Evolutionary conservation across 1,140 invertebrate species (phyloP), one percentile per base, ranked within the genome.

Genomic region (Globodera rostochiensis): DNA sequence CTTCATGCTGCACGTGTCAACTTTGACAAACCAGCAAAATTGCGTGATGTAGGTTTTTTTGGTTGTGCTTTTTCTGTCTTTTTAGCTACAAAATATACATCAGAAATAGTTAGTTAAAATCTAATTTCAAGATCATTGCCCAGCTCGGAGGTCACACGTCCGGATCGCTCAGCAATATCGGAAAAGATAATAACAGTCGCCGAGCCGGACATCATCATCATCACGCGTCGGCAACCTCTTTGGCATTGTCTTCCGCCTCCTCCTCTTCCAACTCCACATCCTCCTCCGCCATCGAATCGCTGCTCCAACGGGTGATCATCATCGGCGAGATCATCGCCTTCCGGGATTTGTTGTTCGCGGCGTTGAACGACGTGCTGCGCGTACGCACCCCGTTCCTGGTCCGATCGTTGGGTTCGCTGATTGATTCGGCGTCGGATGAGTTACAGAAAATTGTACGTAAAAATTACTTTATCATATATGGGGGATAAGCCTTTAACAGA

Each of bases 281-380:
- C 50, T 11, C 36, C 45, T 83, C 82, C 21, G 78, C 87, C 11
- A 82, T 89, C 11, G 89, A 90, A 67, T 87, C 89, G 7, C 76
- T 98, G 36, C 91, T 99, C 11, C 95, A 97, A 90, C 92, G 97
- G 82, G 97, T 99, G 93, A 98, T 96, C 13, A 78, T 98, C 83
- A 95, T 98, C 87, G 97, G 97, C 4, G 96, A 98, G 0, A 96
- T 99, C 82, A 91, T 98, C 83, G 95, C 96, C 85, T 99, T 99
- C 91, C 92, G 96, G 50, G 94, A 96, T 90, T 92, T 99, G 11
- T 93, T 96, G 1, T 96, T 98, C 90, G 94, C 95, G 77, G 95
- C 96, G 15, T 91, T 99, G 13, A 93, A 95, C 77, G 96, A 98
- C 91, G 96, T 92, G 5, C 91, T 99, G 21, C 95, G 96, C 88